Base-by-base conservation (phyloP, 1,140 invertebrate species). In the Drosophila gunungcola region DNA sequence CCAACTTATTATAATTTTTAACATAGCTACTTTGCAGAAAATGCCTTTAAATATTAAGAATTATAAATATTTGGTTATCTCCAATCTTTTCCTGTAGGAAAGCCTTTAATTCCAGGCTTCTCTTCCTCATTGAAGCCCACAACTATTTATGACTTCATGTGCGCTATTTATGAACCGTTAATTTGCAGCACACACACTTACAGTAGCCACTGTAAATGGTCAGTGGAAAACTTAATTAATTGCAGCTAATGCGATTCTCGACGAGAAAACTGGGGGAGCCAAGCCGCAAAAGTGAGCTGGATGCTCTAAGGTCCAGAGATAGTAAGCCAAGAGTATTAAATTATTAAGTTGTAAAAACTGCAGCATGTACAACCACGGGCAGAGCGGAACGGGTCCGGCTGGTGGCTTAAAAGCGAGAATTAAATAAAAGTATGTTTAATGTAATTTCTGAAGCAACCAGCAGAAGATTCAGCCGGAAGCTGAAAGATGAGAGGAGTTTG, bases 381-480 rank as follows among this genome's bases (percentile, higher is more conserved):
- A 49, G 41, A 34, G 43, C 25, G 34, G 12, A 46, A 9, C 41
- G 57, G 32, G 54, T 34, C 46, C 32, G 45, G 6, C 2, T 12
- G 57, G 41, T 74, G 63, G 63, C 39, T 68, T 60, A 57, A 72
- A 69, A 75, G 62, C 55, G 83, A 57, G 79, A 89, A 80, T 86
- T 88, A 70, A 83, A 88, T 89, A 83, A 89, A 78, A 70, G 81
- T 80, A 88, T 89, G 73, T 89, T 88, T 89, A 79, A 83, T 88
- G 80, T 70, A 89, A 89, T 83, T 80, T 83, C 46, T 60, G 52
- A 41, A 36, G 62, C 56, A 64, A 46, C 13, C 49, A 48, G 41
- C 49, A 64, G 67, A 68, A 84, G 60, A 38, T 43, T 34, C 13
- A 51, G 56, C 68, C 74, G 70, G 80, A 64, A 80, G 70, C 64